These are phyloP conservation scores for Sitobion miscanthi DNA, from an alignment of 1,140 invertebrate genomes.

Conservation along the genomic window DNA sequence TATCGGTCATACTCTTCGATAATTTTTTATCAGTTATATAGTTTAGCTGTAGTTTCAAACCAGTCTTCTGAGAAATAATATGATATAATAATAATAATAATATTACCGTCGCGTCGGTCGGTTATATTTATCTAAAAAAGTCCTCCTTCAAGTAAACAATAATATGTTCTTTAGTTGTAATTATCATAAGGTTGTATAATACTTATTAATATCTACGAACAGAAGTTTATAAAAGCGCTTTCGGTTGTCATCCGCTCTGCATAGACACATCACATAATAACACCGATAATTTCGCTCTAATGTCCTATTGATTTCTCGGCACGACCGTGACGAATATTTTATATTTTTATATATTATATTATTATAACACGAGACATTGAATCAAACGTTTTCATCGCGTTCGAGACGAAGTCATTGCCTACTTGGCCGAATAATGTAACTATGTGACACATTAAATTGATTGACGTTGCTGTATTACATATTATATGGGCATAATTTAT, in stretches of 20 bases:
- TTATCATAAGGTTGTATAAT: background rate
- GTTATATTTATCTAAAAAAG: background rate
- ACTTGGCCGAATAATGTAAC: background rate
- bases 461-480: background rate
- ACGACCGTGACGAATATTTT: background rate
- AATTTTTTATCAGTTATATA: background rate
- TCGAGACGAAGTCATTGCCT: background rate
- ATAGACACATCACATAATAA: background rate
- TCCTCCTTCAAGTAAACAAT: background rate
- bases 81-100: background rate
- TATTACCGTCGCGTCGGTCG: background rate
- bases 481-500: background rate
- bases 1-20: background rate
- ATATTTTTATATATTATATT: background rate
- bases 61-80: background rate
- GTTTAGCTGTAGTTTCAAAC: background rate
- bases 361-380: background rate
- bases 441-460: background rate
- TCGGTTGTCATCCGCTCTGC: background rate
- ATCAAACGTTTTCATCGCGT: background rate
- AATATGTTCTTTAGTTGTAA: background rate
- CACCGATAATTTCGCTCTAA: background rate
- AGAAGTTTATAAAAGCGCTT: background rate
- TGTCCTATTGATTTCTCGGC: background rate
- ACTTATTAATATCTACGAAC: background rate